phyloP scores from a whole-genome alignment of 2,888 invertebrate genomes.

The Melanostoma scalare region DNA sequence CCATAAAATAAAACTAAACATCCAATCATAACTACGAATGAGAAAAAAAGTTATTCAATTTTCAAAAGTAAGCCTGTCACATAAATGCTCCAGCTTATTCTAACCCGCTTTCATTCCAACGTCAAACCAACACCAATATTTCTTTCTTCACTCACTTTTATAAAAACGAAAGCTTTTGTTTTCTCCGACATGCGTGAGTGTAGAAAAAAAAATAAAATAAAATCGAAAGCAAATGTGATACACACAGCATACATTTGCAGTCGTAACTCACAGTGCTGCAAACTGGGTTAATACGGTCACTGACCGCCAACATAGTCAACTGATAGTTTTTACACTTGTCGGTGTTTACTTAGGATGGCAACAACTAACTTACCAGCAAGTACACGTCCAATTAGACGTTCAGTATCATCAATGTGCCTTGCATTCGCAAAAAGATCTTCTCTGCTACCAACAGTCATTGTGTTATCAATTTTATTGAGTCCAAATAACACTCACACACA shows the following conservation, averaged over 20 bases:
- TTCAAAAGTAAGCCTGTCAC: neutral
- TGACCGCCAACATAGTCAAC: constrained; percentile 74
- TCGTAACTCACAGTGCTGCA: constrained; percentile 24
- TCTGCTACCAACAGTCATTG: constrained; percentile 81
- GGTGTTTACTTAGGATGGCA: constrained; percentile 17
- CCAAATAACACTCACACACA: neutral
- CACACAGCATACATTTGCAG: neutral
- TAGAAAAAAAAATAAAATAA: neutral
- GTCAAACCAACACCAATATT: constrained; percentile 7
- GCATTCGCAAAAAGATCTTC: constrained; percentile 81
- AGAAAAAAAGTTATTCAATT: no score
- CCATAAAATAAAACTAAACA: no score
- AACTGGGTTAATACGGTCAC: constrained; percentile 80
- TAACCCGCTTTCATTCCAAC: neutral
- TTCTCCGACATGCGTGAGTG: constrained; percentile 17
- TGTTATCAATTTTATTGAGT: constrained; percentile 12
- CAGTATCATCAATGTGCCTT: constrained; percentile 80
- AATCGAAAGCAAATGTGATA: constrained; percentile 42
- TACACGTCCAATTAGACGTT: constrained; percentile 81
- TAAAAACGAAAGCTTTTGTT: constrained; percentile 60
- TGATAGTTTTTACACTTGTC: constrained; percentile 59
- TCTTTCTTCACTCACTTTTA: constrained; percentile 35
- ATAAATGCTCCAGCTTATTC: neutral
- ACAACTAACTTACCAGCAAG: constrained; percentile 79
- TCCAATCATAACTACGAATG: no score